A percentile compares a stretch with the other conserved stretches of the same genome.
These are phyloP conservation scores for Dynastes hyllus DNA, from an alignment of 2,888 invertebrate species.

Conservation along the genomic window DNA sequence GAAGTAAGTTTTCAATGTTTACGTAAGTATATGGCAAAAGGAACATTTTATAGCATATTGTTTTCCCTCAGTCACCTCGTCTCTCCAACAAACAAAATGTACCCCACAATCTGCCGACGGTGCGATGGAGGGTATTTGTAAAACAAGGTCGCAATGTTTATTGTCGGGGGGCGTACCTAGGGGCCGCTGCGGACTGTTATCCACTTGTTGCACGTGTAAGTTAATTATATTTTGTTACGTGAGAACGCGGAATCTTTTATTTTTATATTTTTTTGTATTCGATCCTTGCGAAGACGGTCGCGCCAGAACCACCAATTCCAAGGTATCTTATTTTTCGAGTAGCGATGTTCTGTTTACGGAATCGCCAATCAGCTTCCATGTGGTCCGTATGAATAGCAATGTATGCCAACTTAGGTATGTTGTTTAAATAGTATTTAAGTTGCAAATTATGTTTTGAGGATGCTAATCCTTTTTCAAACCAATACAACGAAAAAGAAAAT, in stretches of 20 bases:
- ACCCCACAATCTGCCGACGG: constrained; percentile 52
- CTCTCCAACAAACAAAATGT: constrained; percentile 67
- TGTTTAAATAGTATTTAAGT: not conserved
- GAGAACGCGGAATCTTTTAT: constrained; percentile 3
- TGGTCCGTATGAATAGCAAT: constrained; percentile 76
- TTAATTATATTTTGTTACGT: constrained; percentile 38
- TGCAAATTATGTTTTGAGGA: too few species aligned
- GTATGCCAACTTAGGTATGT: constrained; percentile 75
- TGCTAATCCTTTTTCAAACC: too few species aligned
- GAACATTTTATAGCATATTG: not conserved
- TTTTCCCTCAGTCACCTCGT: constrained; percentile 24
- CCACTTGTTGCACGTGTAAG: constrained; percentile 60
- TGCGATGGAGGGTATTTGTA: constrained; percentile 70
- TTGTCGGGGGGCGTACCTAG: constrained; percentile 70
- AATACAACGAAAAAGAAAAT: too few species aligned
- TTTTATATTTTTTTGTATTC: constrained; percentile 12
- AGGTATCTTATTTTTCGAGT: constrained; percentile 65
- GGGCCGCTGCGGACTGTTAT: constrained; percentile 59
- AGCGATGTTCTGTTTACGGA: constrained; percentile 69
- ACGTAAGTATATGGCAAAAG: too few species aligned
- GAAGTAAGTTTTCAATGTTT: constrained; percentile 14
- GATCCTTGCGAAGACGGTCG: constrained; percentile 58
- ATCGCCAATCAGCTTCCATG: constrained; percentile 74
- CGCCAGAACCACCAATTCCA: constrained; percentile 61
- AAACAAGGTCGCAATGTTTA: constrained; percentile 74